Evolutionary conservation across 2,888 invertebrate species (phyloP).

Genomic region (Hanleya hanleyi): DNA sequence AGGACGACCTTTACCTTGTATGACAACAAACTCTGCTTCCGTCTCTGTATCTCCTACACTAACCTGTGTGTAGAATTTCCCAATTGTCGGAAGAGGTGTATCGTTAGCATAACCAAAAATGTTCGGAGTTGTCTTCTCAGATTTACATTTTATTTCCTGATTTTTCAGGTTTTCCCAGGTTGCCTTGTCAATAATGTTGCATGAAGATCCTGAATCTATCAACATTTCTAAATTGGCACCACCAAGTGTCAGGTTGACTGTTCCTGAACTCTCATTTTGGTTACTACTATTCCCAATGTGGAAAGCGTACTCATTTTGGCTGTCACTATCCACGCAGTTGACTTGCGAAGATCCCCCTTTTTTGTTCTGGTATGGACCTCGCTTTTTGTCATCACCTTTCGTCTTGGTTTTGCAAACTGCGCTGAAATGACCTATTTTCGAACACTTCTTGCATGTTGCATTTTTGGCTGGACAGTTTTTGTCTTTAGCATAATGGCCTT

Average conservation of each 20-base stretch:
- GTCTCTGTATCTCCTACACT: neutral
- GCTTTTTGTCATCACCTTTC: neutral
- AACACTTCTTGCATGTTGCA: neutral
- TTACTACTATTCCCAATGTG: neutral
- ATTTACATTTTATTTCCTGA: neutral
- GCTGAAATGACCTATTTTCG: neutral
- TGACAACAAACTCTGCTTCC: conserved; percentile 16
- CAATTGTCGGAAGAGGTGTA: neutral
- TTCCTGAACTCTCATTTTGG: neutral
- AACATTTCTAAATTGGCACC: neutral
- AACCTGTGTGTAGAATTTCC: conserved; percentile 3
- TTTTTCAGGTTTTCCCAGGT: conserved; percentile 2
- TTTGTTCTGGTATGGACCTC: neutral
- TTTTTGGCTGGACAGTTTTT: neutral
- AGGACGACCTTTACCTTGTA: too few relatives aligned
- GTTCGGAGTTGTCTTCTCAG: neutral
- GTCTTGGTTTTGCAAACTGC: neutral
- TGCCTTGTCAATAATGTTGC: neutral
- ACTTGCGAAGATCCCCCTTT: neutral
- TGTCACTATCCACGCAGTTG: neutral
- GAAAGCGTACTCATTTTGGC: conserved; percentile 13
- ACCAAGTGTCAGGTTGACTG: neutral
- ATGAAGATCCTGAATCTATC: conserved; percentile 1
- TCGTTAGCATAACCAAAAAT: neutral
- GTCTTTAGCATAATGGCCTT: neutral